These are phyloP conservation scores for Todiramphus saurophagus DNA, from an alignment of 2,113 vertebrate species.

Conservation along the genomic window DNA sequence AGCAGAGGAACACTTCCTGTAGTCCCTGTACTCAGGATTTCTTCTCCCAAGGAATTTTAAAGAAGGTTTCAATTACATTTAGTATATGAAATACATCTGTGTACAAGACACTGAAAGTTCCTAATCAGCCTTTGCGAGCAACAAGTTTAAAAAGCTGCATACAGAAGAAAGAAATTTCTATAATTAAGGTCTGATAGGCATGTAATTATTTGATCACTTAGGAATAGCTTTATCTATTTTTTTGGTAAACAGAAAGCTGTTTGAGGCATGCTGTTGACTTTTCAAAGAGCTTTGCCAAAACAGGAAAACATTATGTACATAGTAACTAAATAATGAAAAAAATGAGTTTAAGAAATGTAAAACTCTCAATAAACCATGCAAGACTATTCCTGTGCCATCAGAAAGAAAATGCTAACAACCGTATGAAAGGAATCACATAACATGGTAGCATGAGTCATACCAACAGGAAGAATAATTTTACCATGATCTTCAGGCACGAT, in stretches of 20 bases:
- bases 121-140: not conserved
- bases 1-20: not conserved
- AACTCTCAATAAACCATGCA: not conserved
- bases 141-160: not conserved
- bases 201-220: not conserved
- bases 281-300: not conserved
- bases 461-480: not conserved
- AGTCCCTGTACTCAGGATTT: not conserved
- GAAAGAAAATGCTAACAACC: not conserved
- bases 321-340: not conserved
- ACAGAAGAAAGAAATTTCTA: not conserved
- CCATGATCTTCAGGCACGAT: not conserved
- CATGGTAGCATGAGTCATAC: not conserved
- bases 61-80: not conserved
- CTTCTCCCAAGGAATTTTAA: not conserved
- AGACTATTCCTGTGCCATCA: not conserved
- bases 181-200: not conserved
- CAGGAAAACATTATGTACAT: not conserved
- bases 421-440: not conserved
- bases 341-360: not conserved
- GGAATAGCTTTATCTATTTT: not conserved
- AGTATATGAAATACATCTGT: not conserved
- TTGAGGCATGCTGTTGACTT: not conserved
- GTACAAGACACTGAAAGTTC: not conserved
- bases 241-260: not conserved